Percentiles rank a stretch among this genome's conserved stretches.
Evolutionary conservation across 2,797 vertebrate genomes (phyloP).

Genomic region (Loriculus beryllinus): DNA sequence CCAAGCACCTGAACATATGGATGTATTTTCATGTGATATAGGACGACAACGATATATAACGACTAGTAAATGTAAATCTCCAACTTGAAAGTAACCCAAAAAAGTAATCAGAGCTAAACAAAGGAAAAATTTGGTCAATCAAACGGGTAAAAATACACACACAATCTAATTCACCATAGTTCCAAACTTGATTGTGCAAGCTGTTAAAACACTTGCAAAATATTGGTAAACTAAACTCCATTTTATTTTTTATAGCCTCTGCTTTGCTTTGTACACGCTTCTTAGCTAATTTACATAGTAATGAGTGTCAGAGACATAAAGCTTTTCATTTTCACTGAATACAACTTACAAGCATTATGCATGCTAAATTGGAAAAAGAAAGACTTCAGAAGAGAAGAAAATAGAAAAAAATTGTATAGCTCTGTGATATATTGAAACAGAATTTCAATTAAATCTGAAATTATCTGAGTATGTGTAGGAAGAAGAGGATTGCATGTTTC

Average conservation of each 20-base stretch:
- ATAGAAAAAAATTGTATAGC: background rate
- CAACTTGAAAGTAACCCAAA: slow-evolving; percentile 5
- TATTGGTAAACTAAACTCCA: slow-evolving; percentile 50
- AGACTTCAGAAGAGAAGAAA: background rate
- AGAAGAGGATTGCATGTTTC: background rate
- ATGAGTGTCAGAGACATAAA: slow-evolving; percentile 51
- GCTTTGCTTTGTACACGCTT: slow-evolving; percentile 36
- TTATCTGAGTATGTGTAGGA: background rate
- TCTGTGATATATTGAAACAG: background rate
- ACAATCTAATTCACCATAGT: slow-evolving; percentile 18
- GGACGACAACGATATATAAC: background rate
- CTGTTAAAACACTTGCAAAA: slow-evolving; percentile 62
- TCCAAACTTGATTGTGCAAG: slow-evolving; percentile 52
- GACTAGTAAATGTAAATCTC: background rate
- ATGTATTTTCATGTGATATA: background rate
- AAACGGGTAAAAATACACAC: slow-evolving; percentile 3
- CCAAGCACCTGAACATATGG: background rate
- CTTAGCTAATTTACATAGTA: slow-evolving; percentile 66
- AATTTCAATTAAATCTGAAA: slow-evolving; percentile 26
- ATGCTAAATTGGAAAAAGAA: slow-evolving; percentile 30
- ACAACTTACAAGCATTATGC: slow-evolving; percentile 42
- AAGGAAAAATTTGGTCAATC: slow-evolving; percentile 43
- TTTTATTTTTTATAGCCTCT: slow-evolving; percentile 53
- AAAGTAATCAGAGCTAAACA: slow-evolving; percentile 38
- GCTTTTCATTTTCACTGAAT: slow-evolving; percentile 60